phyloP scores from a whole-genome alignment of 2,113 vertebrate genomes.

The Hippopotamus amphibius region DNA sequence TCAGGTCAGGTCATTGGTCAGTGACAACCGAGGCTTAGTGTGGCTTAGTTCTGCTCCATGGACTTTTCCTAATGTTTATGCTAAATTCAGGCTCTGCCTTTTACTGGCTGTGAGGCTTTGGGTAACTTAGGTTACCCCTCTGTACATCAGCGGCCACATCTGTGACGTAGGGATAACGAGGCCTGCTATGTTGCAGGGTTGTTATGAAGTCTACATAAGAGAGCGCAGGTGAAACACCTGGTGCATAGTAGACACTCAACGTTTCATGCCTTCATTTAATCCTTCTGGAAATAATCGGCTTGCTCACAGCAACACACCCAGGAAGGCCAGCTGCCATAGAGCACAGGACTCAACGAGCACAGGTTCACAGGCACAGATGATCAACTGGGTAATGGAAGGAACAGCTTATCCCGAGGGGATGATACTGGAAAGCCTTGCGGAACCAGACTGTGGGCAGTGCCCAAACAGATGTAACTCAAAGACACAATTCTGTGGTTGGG shows the following conservation, averaged over 20 bases:
- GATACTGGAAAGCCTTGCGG: neutral
- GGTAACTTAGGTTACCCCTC: neutral
- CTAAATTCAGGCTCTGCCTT: neutral
- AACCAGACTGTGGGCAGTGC: too few species aligned
- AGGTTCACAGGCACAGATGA: fast-evolving
- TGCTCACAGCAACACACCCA: neutral
- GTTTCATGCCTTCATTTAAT: neutral
- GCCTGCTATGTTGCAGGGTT: too few species aligned
- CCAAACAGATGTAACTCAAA: neutral
- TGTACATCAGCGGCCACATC: too few species aligned
- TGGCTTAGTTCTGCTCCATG: neutral
- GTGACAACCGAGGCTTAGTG: neutral
- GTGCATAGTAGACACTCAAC: neutral
- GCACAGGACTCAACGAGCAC: fast-evolving
- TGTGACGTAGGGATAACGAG: neutral
- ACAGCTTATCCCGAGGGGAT: neutral
- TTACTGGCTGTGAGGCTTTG: neutral
- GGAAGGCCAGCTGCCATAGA: fast-evolving
- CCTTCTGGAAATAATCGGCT: neutral
- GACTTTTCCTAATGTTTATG: neutral
- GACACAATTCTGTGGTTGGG: neutral
- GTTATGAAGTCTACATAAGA: neutral
- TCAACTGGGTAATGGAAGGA: neutral
- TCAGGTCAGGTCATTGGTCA: neutral
- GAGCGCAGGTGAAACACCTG: neutral